Evolutionary conservation across 1,140 invertebrate genomes (phyloP), one percentile per base, ranked within the genome.

Genomic region (Nephila pilipes): DNA sequence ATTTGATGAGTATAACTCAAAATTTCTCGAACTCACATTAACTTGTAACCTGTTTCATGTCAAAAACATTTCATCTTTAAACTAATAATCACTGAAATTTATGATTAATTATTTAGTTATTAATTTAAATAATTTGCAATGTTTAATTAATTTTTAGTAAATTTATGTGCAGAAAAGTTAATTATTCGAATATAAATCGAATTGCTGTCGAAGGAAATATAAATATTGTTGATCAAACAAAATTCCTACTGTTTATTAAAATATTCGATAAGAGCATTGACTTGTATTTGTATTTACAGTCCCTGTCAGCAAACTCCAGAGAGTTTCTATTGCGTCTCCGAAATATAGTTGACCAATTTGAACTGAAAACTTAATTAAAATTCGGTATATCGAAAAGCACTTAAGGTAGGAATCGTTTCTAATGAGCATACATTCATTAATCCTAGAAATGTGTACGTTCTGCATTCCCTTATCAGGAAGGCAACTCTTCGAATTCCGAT

Each of bases 391-490:
- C 69, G 69, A 75, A 75, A 75, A 75, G 29, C 32, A 75, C 32
- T 75, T 75, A 75, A 75, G 69, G 69, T 54, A 55, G 46, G 25
- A 25, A 83, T 83, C 80, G 80, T 83, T 55, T 18, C 80, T 83
- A 83, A 83, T 55, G 80, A 83, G 80, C 46, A 25, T 55, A 8
- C 80, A 46, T 83, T 83, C 80, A 83, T 83, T 83, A 83, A 83
- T 83, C 54, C 22, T 55, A 29, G 46, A 46, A n/a, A 25, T 38
- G 46, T n/a, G 38, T 29, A 20, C 25, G 22, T 20, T 55, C 80
- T 54, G 2, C 20, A 54, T 22, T 25, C 8, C 22, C 29, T 55
- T 83, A 83, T 55, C 80, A 25, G 22, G 46, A 5, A 6, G 20
- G 22, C 2, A 18, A 22, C 54, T n/a, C n/a, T 83, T 83, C 80